Percentiles rank a stretch among this genome's conserved stretches.
These are phyloP conservation scores for Lutraria rhynchaena DNA, from an alignment of 1,140 invertebrate species.

Conservation along the genomic window DNA sequence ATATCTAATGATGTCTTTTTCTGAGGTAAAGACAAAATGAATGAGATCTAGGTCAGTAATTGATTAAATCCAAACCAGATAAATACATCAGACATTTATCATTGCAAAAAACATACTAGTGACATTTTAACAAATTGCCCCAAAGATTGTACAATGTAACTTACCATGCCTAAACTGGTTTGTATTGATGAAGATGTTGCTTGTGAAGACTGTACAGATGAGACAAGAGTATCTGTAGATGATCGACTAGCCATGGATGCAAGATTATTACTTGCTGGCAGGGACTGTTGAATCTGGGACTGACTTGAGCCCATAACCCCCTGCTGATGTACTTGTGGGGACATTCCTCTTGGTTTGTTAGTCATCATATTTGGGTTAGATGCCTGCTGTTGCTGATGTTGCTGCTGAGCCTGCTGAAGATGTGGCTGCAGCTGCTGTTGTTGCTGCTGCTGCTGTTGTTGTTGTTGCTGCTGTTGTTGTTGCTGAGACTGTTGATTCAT, in stretches of 20 bases:
- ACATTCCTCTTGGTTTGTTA: constrained; percentile 33
- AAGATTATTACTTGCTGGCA: constrained; percentile 45
- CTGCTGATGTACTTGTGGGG: constrained; percentile 27
- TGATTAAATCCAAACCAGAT: too few species aligned
- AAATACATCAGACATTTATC: too few species aligned
- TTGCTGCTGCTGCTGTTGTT: constrained; percentile 67
- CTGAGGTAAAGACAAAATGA: too few species aligned
- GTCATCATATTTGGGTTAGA: constrained; percentile 5
- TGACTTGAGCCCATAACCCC: constrained; percentile 26
- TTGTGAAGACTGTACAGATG: constrained; percentile 23
- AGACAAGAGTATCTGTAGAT: constrained; percentile 41
- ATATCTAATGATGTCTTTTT: too few species aligned
- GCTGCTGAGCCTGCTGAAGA: constrained; percentile 32
- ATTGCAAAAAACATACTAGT: too few species aligned
- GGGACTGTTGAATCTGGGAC: constrained; percentile 32
- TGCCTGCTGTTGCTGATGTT: constrained; percentile 30
- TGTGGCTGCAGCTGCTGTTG: constrained; percentile 60
- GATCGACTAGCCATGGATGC: constrained; percentile 46
- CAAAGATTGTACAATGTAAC: too few species aligned
- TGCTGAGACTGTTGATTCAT: constrained; percentile 50
- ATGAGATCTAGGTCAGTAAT: too few species aligned
- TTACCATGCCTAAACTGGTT: constrained; percentile 49
- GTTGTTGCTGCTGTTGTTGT: constrained; percentile 45
- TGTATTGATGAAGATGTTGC: constrained; percentile 37
- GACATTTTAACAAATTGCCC: too few species aligned